Conservation (phyloP, 1,140 invertebrate genomes). For the Musca vetustissima region DNA sequence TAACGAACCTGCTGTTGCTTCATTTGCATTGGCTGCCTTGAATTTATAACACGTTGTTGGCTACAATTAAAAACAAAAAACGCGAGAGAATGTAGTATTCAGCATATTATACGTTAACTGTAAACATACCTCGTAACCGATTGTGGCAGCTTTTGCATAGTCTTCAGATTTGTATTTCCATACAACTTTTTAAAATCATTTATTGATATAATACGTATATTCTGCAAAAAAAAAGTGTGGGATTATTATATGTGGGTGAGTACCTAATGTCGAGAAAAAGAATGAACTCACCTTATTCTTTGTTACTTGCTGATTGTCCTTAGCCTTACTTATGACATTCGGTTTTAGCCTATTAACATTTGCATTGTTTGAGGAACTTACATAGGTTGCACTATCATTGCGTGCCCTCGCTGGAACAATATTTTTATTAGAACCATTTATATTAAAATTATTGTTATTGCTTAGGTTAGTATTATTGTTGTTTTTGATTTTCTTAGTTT, state of each 20-base stretch:
- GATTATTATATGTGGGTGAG: no score
- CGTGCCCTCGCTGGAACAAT: slow-evolving; percentile 17
- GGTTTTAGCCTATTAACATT: slow-evolving; percentile 10
- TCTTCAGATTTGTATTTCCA: slow-evolving; percentile 40
- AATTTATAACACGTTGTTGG: slow-evolving; percentile 16
- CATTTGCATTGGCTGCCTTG: neutral
- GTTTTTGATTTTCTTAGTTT: slow-evolving; percentile 42
- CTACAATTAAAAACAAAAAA: slow-evolving; percentile 12
- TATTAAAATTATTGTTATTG: slow-evolving; percentile 31
- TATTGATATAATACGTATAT: slow-evolving; percentile 51
- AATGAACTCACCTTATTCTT: slow-evolving; percentile 41
- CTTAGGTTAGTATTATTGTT: slow-evolving; percentile 26
- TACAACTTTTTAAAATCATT: slow-evolving; percentile 52
- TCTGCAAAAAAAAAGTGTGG: slow-evolving; percentile 30
- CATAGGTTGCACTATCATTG: slow-evolving; percentile 2
- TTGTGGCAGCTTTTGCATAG: slow-evolving; percentile 45
- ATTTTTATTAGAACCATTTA: slow-evolving; percentile 25
- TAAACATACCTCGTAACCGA: slow-evolving; percentile 43
- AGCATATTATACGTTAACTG: no score
- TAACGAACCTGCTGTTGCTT: slow-evolving; percentile 1
- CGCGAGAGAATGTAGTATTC: neutral
- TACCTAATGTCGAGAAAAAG: no score
- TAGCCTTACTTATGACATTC: slow-evolving; percentile 43
- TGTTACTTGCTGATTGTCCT: slow-evolving; percentile 37
- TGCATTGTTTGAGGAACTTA: neutral